Percentiles rank a stretch among this genome's conserved stretches.
Conservation (phyloP, 2,113 vertebrate genomes). For the Cyphomyrus plagiostoma region DNA sequence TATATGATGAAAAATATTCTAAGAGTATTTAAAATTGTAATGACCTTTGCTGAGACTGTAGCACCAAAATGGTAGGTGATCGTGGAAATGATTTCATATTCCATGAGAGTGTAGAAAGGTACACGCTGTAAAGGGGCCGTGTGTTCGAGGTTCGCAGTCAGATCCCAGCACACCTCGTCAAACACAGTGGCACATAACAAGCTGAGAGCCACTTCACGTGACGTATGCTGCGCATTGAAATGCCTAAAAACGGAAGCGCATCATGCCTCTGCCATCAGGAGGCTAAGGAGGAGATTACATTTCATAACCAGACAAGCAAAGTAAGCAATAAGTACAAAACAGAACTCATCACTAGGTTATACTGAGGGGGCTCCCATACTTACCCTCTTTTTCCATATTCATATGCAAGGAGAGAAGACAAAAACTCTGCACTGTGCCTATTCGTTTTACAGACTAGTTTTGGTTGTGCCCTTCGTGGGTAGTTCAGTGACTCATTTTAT, state of each 20-base stretch:
- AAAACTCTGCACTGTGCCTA: not conserved
- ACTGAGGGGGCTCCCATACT: not conserved
- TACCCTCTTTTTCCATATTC: not conserved
- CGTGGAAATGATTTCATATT: not conserved
- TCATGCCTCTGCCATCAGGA: not conserved
- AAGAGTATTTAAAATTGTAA: not conserved
- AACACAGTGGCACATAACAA: not conserved
- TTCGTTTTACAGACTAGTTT: not conserved
- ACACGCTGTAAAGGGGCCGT: not conserved
- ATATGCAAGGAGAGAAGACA: not conserved
- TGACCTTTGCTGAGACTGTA: not conserved
- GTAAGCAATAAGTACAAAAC: not conserved
- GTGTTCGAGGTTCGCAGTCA: not conserved
- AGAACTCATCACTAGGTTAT: not conserved
- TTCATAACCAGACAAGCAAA: not conserved
- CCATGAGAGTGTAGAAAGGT: not conserved
- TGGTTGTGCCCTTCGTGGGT: not conserved
- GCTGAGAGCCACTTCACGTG: not conserved
- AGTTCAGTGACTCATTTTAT: not conserved
- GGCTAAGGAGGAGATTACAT: not conserved
- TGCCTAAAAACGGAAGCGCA: not conserved
- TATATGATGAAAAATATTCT: not conserved
- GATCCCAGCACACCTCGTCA: not conserved
- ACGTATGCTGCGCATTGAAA: not conserved
- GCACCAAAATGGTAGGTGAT: not conserved